Evolutionary conservation across 1,140 invertebrate genomes (phyloP).

Genomic region (Drosophila fuyamai): DNA sequence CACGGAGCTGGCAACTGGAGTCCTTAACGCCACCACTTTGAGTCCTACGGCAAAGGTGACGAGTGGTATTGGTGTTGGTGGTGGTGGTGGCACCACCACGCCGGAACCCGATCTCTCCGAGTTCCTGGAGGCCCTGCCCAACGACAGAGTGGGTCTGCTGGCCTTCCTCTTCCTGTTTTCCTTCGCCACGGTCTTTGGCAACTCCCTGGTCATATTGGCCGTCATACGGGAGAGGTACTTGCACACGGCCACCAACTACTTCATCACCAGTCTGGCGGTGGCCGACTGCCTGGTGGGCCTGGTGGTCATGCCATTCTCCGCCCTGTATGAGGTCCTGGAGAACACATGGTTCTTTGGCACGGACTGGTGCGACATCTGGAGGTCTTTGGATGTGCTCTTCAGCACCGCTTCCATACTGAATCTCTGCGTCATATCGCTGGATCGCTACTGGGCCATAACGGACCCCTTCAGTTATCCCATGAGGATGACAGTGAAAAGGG

Average conservation of each 20-base stretch:
- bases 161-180: conserved; percentile 95
- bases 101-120: conserved; percentile 74
- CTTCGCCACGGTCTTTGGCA: conserved; percentile 97
- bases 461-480: conserved; percentile 98
- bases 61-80: too few species aligned
- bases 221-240: conserved; percentile 95
- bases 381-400: conserved; percentile 97
- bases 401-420: conserved; percentile 98
- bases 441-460: conserved; percentile 98
- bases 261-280: conserved; percentile 98
- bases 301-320: conserved; percentile 98
- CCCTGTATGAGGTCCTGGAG: conserved; percentile 93
- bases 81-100: conserved; percentile 45
- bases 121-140: conserved; percentile 85
- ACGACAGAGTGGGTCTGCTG: conserved; percentile 92
- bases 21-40: conserved; percentile 31
- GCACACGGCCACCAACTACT: conserved; percentile 98
- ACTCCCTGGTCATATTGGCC: conserved; percentile 97
- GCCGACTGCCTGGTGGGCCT: conserved; percentile 98
- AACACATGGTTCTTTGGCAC: conserved; percentile 94
- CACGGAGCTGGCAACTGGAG: conserved; percentile 40
- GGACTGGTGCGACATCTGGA: conserved; percentile 98
- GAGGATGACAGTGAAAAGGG: conserved; percentile 93
- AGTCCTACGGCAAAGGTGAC: background rate
- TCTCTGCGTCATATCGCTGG: conserved; percentile 98